phyloP scores from a whole-genome alignment of 1,140 invertebrate genomes.

The Drosophila leontia region DNA sequence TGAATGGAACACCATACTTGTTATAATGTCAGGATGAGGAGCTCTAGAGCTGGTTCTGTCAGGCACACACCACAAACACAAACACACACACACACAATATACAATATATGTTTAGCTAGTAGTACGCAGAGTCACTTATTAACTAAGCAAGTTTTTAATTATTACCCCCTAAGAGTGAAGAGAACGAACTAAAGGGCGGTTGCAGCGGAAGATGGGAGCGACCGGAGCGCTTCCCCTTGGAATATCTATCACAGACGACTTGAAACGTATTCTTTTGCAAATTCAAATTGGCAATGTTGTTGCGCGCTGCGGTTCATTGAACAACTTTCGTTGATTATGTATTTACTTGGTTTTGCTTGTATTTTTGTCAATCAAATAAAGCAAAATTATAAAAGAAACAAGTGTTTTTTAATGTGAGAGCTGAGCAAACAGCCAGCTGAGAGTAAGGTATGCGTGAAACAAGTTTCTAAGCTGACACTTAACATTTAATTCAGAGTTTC shows the following conservation, averaged over 20 bases:
- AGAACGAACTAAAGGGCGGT: conserved; percentile 11
- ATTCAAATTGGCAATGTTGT: conserved; percentile 39
- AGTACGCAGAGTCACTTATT: conserved; percentile 81
- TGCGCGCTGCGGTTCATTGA: conserved; percentile 47
- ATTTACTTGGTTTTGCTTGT: conserved; percentile 55
- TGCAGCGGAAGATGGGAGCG: background rate
- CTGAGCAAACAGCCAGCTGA: conserved; percentile 23
- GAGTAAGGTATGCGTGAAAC: conserved; percentile 4
- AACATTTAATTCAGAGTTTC: background rate
- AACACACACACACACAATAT: conserved; percentile 26
- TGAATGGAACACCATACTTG: conserved; percentile 52
- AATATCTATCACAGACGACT: conserved; percentile 36
- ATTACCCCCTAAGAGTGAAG: conserved; percentile 53
- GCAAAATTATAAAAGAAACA: conserved; percentile 44
- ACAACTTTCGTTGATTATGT: conserved; percentile 65
- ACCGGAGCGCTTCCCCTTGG: conserved; percentile 23
- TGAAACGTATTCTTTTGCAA: conserved; percentile 32
- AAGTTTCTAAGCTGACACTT: conserved; percentile 3
- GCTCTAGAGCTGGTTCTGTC: conserved; percentile 40
- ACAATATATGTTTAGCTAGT: conserved; percentile 66
- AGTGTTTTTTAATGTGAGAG: conserved; percentile 20
- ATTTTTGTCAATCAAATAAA: conserved; percentile 60
- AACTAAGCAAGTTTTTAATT: conserved; percentile 79
- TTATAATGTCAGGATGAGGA: conserved; percentile 57
- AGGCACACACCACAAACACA: conserved; percentile 36